Evolutionary conservation across 2,113 vertebrate species (phyloP), one percentile per base, ranked within the genome.

Genomic region (Thomomys bottae): DNA sequence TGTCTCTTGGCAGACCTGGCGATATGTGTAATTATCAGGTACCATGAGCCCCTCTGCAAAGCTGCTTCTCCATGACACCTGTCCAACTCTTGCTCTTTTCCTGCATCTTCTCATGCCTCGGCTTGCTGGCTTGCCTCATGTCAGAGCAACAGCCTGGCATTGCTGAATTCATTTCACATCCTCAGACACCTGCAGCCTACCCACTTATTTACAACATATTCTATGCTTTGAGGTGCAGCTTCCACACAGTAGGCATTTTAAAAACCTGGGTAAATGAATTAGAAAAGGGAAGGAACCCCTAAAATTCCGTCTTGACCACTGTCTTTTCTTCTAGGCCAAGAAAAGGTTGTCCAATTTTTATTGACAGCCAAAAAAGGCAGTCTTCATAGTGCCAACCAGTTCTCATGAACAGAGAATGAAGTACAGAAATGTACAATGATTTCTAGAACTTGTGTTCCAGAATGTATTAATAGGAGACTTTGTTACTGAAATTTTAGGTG

Each of bases 1-100:
- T n/a, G n/a, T 94, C 64, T 96, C 86, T 90, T 64, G 90, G 89
- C 94, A 95, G 82, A 85, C 71, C 84, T 94, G 87, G 88, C 91
- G 57, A 1, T 93, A 75, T 77, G 71, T 40, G 20, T 93, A 91
- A 96, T 95, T 91, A 84, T 38, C 92, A 90, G 81, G 81, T 76
- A 61, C 64, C 11, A 2, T 14, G 87, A 92, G 34, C 77, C 84
- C 34, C 24, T 59, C 71, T 91, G 38, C 68, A 42, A 49, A 87
- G 45, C 67, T 49, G 76, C 59, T 76, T 66, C n/a, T 85, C 32
- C 34, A 54, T 81, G 95, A 94, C 92, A 89, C 73, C 82, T 92
- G 89, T 86, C 68, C 42, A 87, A 30, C 45, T 84, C 45, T 24
- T 79, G 57, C 57, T 67, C 68, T 57, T 64, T 66, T 75, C 61